Conservation (phyloP, 2,113 vertebrate genomes). For the Tachysurus fulvidraco region DNA sequence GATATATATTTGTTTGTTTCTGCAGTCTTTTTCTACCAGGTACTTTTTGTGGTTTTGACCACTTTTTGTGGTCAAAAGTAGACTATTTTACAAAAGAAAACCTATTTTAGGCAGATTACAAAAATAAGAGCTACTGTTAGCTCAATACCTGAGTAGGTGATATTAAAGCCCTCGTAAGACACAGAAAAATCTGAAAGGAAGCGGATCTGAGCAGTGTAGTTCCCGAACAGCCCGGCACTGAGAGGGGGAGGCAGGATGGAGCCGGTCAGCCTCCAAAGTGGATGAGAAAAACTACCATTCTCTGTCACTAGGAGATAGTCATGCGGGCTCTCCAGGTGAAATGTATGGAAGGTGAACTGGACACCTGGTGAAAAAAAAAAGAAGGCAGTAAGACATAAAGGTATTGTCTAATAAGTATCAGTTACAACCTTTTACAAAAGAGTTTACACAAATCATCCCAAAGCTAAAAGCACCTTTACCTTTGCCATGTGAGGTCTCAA, state of each 20-base stretch:
- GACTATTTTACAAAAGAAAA: not conserved
- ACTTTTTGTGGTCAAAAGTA: not conserved
- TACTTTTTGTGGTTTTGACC: not conserved
- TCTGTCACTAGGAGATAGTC: conserved; percentile 94
- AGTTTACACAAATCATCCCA: not conserved
- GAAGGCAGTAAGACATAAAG: not conserved
- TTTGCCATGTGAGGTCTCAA: conserved; percentile 97
- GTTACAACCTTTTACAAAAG: not conserved
- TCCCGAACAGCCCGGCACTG: conserved; percentile 92
- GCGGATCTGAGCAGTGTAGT: conserved; percentile 95
- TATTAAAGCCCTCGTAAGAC: conserved; percentile 98
- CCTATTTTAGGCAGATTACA: not conserved
- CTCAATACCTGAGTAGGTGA: conserved; percentile 92
- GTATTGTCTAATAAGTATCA: not conserved
- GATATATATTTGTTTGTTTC: too few relatives aligned
- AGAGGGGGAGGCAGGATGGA: conserved; percentile 86
- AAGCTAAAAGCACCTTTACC: conserved; percentile 71
- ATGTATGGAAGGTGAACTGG: conserved; percentile 96
- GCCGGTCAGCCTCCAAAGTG: conserved; percentile 89
- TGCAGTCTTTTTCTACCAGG: not conserved
- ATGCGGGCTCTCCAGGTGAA: conserved; percentile 94
- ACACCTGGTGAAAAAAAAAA: conserved; percentile 75
- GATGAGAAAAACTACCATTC: conserved; percentile 90
- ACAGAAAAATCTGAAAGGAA: conserved; percentile 98
- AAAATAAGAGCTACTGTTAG: not conserved